These are phyloP conservation scores for Tragelaphus buxtoni DNA, from an alignment of 2,113 vertebrate species.

Conservation along the genomic window DNA sequence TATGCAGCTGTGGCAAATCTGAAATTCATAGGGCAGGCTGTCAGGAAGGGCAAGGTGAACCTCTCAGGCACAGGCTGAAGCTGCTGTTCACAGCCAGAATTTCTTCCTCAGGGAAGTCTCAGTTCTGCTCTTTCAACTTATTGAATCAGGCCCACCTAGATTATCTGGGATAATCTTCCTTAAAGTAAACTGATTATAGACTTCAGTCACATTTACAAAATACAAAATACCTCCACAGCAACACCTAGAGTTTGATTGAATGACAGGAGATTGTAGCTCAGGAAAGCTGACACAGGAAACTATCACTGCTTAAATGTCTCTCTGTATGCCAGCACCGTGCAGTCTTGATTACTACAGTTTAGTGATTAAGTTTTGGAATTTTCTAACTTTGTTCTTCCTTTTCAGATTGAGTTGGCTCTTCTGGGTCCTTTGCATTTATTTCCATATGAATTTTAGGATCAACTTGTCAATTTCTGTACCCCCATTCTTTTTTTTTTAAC, in stretches of 20 bases:
- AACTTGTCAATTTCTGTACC: background rate
- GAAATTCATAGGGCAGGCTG: background rate
- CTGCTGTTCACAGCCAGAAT: background rate
- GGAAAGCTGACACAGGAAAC: background rate
- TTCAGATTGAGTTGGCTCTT: background rate
- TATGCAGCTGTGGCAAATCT: background rate
- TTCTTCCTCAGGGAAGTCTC: background rate
- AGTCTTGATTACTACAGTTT: background rate
- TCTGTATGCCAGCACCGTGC: background rate
- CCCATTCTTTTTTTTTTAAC: background rate
- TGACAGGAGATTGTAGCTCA: background rate
- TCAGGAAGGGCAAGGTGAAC: background rate
- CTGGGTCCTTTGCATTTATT: background rate
- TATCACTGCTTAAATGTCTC: background rate
- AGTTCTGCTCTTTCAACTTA: background rate
- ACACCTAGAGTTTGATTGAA: background rate
- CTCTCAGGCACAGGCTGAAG: background rate
- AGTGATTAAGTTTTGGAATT: background rate
- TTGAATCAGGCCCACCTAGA: background rate
- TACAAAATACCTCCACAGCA: background rate
- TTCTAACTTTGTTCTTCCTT: background rate
- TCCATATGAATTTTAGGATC: background rate
- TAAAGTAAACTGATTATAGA: background rate
- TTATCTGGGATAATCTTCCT: slow-evolving; percentile 11
- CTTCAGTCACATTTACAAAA: slow-evolving; percentile 1